Evolutionary conservation across 2,888 invertebrate genomes (phyloP), one percentile per base, ranked within the genome.

Genomic region (Microctonus aethiopoides): DNA sequence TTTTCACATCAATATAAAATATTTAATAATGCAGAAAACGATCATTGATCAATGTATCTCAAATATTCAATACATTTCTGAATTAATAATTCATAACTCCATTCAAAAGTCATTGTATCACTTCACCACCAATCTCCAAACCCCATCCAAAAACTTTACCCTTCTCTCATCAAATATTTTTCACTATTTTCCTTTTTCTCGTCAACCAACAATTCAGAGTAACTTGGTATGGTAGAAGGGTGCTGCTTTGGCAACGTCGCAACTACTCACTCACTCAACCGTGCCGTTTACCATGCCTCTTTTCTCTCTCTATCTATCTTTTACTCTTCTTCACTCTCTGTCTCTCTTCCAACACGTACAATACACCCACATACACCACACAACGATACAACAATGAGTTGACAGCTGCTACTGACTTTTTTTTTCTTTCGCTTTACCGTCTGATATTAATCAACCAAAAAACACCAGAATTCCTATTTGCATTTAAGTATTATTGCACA

Each of bases 171-270:
- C 54, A 36, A 54, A 41, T 51, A 39, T 56, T 26, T 46, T 46
- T 46, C 41, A 26, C 62, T 24, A 46, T 29, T 65, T 69, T 20
- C 41, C 34, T 57, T 24, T 32, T 51, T 59, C 22, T 26, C 62
- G 26, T 62, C 26, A 62, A 46, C 46, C n/a, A 13, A 60, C 20
- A 29, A n/a, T 16, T 57, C 22, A 20, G 24, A 54, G 26, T 20
- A 63, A 56, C 52, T 24, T 9, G n/a, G n/a, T n/a, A n/a, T n/a
- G n/a, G 54, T n/a, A 60, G 51, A 71, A 72, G 71, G 73, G 68
- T 76, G 76, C 80, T 76, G 76, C 80, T 78, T 79, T 79, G 82
- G 82, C 82, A 82, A 82, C 82, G 81, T 82, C 79, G 81, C 82
- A 75, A 71, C 79, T 77, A 72, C 80, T 78, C 73, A 51, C 71